Base-by-base conservation (phyloP, 2,888 invertebrate genomes). In the Lathronympha strigana region DNA sequence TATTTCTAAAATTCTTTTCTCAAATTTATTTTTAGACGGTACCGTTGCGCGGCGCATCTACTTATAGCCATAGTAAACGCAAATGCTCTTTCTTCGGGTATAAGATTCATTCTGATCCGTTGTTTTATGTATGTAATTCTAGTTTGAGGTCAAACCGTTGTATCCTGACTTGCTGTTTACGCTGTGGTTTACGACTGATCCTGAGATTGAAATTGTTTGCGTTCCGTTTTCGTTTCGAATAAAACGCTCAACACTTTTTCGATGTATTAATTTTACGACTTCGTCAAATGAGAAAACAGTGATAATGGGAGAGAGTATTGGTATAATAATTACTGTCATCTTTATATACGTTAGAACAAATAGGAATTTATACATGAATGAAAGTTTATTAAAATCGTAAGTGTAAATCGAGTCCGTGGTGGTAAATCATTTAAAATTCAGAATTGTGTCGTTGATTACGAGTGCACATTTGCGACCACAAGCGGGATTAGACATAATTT, bases 81-180 rank as follows among this genome's bases (percentile, higher is more conserved):
- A 43, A 13, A 57, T 57, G 15, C n/a, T 15, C 21, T 25, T 43
- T 55, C 13, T 55, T 19, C 11, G 36, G 17, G 1, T 21, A 1
- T 1, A n/a, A 23, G 17, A 23, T 2, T 51, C 53, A 45, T 28
- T 8, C 51, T 45, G 11, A 47, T 64, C 60, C 45, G 36, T 51
- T 63, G 55, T 57, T 64, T 64, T 64, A 64, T 64, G 64, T 64
- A 47, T 47, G 64, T 64, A 64, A 64, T 64, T 64, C 64, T 64
- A 64, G 64, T 64, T 64, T 60, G 64, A 64, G 64, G 64, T 64
- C 60, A 60, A 64, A 64, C 15, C 58, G 64, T 54, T 55, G 54
- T 51, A 58, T 43, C 51, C 51, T 60, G 64, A 53, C 60, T 51
- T 53, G 64, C 58, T 64, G 60, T 64, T 64, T 64, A 64, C 38